These are phyloP conservation scores for Ammodytes marinus DNA, from an alignment of 2,113 vertebrate genomes.

Conservation along the genomic window DNA sequence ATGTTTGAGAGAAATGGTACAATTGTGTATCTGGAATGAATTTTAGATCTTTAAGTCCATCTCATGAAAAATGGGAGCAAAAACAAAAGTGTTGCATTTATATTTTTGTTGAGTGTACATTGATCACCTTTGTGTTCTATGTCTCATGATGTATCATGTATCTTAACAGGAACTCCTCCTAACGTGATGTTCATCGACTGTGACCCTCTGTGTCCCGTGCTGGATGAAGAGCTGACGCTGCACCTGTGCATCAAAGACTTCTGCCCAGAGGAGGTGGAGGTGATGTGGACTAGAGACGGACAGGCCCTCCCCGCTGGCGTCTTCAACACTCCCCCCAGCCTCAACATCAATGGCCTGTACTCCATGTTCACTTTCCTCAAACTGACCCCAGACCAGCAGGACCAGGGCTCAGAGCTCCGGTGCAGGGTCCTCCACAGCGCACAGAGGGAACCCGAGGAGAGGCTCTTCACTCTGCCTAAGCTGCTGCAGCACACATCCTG, in stretches of 20 bases:
- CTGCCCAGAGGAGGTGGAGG: constrained; percentile 65
- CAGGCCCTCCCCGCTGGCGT: neutral
- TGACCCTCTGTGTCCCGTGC: constrained; percentile 59
- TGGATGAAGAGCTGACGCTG: constrained; percentile 64
- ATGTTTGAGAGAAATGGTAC: no score
- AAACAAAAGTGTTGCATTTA: no score
- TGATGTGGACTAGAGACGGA: constrained; percentile 73
- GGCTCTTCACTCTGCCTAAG: constrained; percentile 45
- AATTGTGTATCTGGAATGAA: no score
- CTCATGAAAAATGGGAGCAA: no score
- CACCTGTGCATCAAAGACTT: constrained; percentile 75
- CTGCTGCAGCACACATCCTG: neutral
- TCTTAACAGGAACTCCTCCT: constrained; percentile 70
- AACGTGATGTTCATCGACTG: constrained; percentile 73
- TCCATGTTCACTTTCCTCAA: constrained; percentile 77
- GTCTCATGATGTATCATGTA: neutral
- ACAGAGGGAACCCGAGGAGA: constrained; percentile 53
- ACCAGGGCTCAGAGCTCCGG: constrained; percentile 23
- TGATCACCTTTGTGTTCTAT: no score
- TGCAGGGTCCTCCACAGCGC: constrained; percentile 55
- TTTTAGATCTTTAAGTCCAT: no score
- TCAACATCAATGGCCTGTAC: constrained; percentile 70
- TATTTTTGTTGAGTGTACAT: no score
- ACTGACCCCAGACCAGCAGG: constrained; percentile 23
- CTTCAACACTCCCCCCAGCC: constrained; percentile 68